Evolutionary conservation across 2,797 vertebrate species (phyloP), one percentile per base, ranked within the genome.

Genomic region (Melanotaenia pygmaea): DNA sequence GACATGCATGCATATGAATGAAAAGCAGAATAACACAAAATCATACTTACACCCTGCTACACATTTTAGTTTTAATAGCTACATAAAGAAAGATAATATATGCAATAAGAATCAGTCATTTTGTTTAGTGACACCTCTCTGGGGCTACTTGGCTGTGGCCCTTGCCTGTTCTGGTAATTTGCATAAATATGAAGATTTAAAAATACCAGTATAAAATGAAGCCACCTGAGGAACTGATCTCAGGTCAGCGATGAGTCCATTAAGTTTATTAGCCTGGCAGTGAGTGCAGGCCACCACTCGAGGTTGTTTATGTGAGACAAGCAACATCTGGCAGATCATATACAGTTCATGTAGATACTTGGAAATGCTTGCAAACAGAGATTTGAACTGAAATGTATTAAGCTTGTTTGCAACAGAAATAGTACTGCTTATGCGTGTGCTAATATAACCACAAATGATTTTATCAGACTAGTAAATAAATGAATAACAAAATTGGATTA

Each of bases 171-270:
- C 70, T 67, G 67, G 8, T 62, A 76, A 83, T 92, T 91, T 87
- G 85, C 88, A 92, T 93, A 82, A 89, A 87, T 82, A 79, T 83
- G 86, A 85, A 76, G 61, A 72, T 70, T 86, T 90, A 88, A 82
- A 89, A 90, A 89, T 89, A 85, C 66, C 84, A 87, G 72, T 53
- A 78, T 88, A 76, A 89, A 90, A 91, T 91, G 81, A 88, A 81
- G 80, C 70, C 78, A 82, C 77, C 86, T 86, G 84, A 90, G 85
- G 82, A 85, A 88, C 84, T 88, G 79, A 71, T 84, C 71, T 63
- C 37, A 22, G 87, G 78, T 82, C 76, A 86, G 78, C 75, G 32
- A 74, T n/a, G 63, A 89, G 89, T 86, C 79, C 83, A 87, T 89
- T 83, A 89, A 76, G 76, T 92, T 90, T 91, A 92, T 92, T 89